phyloP scores from a whole-genome alignment of 2,113 vertebrate genomes.

The Sakesphorus luctuosus region DNA sequence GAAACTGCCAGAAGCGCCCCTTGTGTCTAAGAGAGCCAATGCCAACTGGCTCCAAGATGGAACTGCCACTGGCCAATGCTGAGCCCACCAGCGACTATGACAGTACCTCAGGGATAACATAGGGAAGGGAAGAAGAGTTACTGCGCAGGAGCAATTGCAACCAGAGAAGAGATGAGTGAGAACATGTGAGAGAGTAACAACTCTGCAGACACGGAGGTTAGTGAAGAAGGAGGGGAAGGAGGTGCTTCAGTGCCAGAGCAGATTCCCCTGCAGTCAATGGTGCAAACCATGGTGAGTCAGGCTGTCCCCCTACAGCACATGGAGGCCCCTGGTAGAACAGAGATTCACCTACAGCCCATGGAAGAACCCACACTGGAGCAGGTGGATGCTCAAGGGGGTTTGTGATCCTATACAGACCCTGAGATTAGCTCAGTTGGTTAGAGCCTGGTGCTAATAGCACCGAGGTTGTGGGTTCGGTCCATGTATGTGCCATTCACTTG shows the following conservation, averaged over 20 bases:
- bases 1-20: not conserved
- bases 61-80: too few relatives aligned
- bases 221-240: not conserved
- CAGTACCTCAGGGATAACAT: not conserved
- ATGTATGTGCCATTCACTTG: not conserved
- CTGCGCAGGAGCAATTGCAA: not conserved
- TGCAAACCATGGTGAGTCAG: not conserved
- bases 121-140: not conserved
- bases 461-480: not conserved
- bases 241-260: not conserved
- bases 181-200: not conserved
- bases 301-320: not conserved
- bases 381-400: not conserved
- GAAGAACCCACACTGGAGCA: not conserved
- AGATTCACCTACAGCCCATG: not conserved
- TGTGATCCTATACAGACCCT: not conserved
- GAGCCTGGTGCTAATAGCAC: not conserved
- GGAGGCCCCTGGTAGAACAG: not conserved
- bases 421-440: not conserved
- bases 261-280: not conserved
- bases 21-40: not conserved
- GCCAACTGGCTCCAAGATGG: not conserved
- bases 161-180: not conserved
- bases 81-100: not conserved
- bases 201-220: not conserved